These are phyloP conservation scores for Paratrypauchen microcephalus DNA, from an alignment of 2,797 vertebrate species.

Conservation along the genomic window DNA sequence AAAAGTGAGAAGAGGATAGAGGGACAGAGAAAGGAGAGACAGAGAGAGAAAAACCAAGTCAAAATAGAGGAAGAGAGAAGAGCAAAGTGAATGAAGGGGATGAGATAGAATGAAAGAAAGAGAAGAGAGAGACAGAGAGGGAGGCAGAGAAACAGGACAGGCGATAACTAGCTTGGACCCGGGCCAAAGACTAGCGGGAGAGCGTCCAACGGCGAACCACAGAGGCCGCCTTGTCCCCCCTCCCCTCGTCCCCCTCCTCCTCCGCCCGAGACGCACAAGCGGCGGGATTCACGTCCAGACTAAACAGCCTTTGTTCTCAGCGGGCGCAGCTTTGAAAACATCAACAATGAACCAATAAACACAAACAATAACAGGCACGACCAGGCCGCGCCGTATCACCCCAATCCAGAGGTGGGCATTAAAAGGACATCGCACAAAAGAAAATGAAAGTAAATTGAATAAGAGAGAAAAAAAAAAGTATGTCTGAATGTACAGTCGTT, in stretches of 20 bases:
- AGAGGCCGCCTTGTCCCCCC: constrained; percentile 69
- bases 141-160: constrained; percentile 45
- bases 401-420: constrained; percentile 72
- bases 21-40: too few species aligned
- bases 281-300: constrained; percentile 73
- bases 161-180: constrained; percentile 71
- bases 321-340: constrained; percentile 74
- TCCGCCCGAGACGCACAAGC: constrained; percentile 65
- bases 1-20: too few species aligned
- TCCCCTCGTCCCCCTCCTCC: constrained; percentile 50
- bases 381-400: constrained; percentile 66
- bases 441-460: constrained; percentile 62
- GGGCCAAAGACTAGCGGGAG: constrained; percentile 62
- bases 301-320: constrained; percentile 76
- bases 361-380: constrained; percentile 67
- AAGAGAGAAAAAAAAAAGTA: constrained; percentile 25
- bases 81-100: not conserved
- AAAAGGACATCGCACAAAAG: constrained; percentile 59
- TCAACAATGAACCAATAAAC: constrained; percentile 74
- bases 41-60: not conserved
- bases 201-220: constrained; percentile 64
- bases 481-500: constrained; percentile 23
- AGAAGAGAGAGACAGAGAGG: constrained; percentile 18
- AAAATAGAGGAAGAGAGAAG: not conserved
- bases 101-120: not conserved